Conservation (phyloP, 2,888 invertebrate species). For the Habrosyne pyritoides region DNA sequence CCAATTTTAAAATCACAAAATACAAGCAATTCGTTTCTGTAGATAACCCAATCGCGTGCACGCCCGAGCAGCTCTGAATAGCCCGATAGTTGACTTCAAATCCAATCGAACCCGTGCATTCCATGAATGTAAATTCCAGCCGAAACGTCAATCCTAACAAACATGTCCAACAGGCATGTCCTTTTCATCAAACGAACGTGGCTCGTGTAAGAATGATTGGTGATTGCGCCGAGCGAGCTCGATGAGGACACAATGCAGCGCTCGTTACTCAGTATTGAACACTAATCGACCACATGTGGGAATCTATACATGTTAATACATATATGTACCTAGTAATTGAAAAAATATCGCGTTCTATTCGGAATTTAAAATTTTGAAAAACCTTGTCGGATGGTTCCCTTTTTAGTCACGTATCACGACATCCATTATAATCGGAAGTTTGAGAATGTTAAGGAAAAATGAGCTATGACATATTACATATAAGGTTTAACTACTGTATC, state of each 20-base stretch:
- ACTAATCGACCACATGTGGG: slow-evolving; percentile 17
- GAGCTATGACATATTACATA: no score
- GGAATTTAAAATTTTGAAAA: background rate
- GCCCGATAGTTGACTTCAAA: background rate
- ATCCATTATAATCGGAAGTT: no score
- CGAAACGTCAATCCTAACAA: slow-evolving; percentile 1
- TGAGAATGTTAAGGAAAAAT: no score
- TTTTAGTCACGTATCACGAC: no score
- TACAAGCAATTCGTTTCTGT: no score
- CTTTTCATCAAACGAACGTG: slow-evolving; percentile 1
- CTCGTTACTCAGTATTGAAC: slow-evolving; percentile 18
- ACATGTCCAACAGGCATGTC: slow-evolving; percentile 2
- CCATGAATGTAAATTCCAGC: background rate
- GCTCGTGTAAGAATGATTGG: background rate
- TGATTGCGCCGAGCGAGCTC: background rate
- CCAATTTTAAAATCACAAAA: no score
- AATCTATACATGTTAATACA: slow-evolving; percentile 15
- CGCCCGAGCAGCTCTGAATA: no score
- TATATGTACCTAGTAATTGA: slow-evolving; percentile 5
- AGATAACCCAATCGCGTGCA: no score
- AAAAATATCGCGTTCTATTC: slow-evolving; percentile 15
- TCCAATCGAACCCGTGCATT: background rate
- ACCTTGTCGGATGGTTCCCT: background rate
- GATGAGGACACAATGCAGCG: background rate
- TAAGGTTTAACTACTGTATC: no score